Evolutionary conservation across 2,797 vertebrate species (phyloP).

Genomic region (Poecilia gillii): DNA sequence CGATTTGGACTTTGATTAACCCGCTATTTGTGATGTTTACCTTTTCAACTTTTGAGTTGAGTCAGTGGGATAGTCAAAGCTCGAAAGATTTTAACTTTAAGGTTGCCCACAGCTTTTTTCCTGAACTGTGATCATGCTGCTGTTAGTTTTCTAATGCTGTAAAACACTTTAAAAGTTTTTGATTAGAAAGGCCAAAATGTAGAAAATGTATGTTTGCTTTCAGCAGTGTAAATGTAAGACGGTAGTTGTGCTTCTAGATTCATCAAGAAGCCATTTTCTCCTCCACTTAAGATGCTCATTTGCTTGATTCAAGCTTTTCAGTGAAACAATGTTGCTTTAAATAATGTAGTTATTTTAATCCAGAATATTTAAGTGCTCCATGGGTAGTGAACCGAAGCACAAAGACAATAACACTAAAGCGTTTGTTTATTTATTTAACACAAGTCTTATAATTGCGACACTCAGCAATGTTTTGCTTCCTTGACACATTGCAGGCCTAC

Average conservation of each 20-base stretch:
- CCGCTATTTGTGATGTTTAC: no score
- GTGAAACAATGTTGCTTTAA: neutral
- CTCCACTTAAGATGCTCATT: no score
- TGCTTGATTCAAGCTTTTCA: neutral
- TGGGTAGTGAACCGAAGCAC: neutral
- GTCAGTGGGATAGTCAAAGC: no score
- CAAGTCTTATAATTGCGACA: neutral
- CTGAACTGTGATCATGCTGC: neutral
- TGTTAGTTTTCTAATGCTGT: neutral
- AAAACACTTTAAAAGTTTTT: neutral
- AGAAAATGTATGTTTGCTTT: no score
- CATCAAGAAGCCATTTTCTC: no score
- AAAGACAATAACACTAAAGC: neutral
- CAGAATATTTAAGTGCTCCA: no score
- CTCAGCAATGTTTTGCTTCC: neutral
- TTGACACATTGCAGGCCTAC: neutral
- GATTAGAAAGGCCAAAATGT: neutral
- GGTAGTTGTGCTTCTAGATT: no score
- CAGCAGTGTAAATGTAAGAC: no score
- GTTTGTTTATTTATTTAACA: neutral
- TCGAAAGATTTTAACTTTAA: no score
- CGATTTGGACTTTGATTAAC: no score
- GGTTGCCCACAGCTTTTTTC: no score
- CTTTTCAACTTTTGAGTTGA: no score
- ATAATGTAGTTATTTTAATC: neutral